Evolutionary conservation across 2,888 invertebrate genomes (phyloP).

Genomic region (Eumerus sabulonum): DNA sequence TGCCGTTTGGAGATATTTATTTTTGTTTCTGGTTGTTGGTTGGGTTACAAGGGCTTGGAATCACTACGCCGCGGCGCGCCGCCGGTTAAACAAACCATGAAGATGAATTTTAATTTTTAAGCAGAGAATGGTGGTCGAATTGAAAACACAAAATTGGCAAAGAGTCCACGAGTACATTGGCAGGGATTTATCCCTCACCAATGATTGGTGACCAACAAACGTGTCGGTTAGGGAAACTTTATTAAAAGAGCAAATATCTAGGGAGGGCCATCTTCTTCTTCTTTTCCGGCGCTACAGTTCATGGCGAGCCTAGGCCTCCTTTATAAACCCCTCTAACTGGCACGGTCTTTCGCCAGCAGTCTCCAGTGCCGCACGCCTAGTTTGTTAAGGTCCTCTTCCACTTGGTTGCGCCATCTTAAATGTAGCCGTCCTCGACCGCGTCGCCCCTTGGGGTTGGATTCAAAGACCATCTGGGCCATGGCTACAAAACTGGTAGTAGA

Average conservation of each 20-base stretch:
- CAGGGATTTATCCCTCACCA: constrained; percentile 39
- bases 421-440: too few relatives aligned
- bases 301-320: too few relatives aligned
- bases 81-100: constrained; percentile 64
- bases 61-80: constrained; percentile 4
- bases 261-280: too few relatives aligned
- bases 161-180: constrained; percentile 20
- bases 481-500: too few relatives aligned
- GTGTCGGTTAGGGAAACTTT: constrained; percentile 61
- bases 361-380: too few relatives aligned
- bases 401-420: too few relatives aligned
- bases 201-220: constrained; percentile 37
- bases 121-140: constrained; percentile 56
- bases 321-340: too few relatives aligned
- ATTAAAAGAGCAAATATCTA: constrained; percentile 36
- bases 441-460: too few relatives aligned
- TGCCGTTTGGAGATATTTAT: not conserved
- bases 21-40: constrained; percentile 27
- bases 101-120: constrained; percentile 68
- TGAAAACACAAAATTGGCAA: constrained; percentile 19
- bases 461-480: too few relatives aligned
- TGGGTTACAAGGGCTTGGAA: constrained; percentile 43
- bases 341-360: too few relatives aligned
- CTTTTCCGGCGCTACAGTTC: too few relatives aligned
- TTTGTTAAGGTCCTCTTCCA: too few relatives aligned